Evolutionary conservation across 2,113 vertebrate species (phyloP).

Genomic region (Mastomys natalensis): DNA sequence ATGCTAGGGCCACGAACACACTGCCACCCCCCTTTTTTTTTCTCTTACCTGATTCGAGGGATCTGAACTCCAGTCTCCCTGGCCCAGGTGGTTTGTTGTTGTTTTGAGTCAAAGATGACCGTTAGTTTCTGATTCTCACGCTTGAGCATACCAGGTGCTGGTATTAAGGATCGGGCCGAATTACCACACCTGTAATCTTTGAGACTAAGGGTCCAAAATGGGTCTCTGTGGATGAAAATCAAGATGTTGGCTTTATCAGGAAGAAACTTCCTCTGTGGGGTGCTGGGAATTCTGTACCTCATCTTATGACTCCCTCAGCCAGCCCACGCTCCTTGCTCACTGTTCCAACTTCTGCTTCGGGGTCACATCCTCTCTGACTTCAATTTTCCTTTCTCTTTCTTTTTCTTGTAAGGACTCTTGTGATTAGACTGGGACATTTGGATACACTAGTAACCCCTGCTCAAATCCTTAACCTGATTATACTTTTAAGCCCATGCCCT

Average conservation of each 20-base stretch:
- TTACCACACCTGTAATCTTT: neutral
- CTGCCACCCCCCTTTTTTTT: neutral
- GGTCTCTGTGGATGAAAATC: neutral
- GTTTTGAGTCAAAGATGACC: neutral
- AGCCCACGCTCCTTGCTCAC: neutral
- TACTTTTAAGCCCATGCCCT: neutral
- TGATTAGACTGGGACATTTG: neutral
- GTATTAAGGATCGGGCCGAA: neutral
- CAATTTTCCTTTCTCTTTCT: neutral
- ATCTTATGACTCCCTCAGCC: neutral
- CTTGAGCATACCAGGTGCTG: neutral
- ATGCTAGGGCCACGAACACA: neutral
- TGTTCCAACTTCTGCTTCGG: neutral
- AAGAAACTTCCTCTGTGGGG: neutral
- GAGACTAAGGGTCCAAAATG: neutral
- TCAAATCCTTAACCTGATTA: neutral
- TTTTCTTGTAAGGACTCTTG: neutral
- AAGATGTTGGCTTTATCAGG: neutral
- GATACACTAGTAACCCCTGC: neutral
- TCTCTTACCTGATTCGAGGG: neutral
- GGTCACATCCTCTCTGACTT: neutral
- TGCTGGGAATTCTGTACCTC: neutral
- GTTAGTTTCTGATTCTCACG: neutral
- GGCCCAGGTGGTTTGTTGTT: neutral
- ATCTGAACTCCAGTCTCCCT: neutral